A percentile compares a stretch with the other conserved stretches of the same genome.
Conservation (phyloP, 2,888 invertebrate genomes). For the Tholera decimalis region DNA sequence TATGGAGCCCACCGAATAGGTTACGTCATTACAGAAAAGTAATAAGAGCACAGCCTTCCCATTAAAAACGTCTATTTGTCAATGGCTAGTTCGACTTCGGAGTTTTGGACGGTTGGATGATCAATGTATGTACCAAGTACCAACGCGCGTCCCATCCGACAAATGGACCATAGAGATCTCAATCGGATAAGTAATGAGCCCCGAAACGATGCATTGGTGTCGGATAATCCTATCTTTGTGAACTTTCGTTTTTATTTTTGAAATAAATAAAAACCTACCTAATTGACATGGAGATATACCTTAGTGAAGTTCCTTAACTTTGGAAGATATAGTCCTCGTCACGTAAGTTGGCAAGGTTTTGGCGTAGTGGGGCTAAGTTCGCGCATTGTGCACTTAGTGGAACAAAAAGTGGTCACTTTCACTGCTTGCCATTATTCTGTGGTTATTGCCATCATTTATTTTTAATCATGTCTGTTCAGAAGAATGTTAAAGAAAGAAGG, state of each 20-base stretch:
- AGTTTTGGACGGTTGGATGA: constrained; percentile 43
- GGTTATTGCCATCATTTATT: too few species aligned
- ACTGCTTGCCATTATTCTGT: too few species aligned
- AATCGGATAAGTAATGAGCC: constrained; percentile 59
- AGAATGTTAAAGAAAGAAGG: too few species aligned
- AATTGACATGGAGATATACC: constrained; percentile 15
- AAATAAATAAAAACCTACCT: constrained; percentile 24
- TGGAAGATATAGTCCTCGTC: not conserved
- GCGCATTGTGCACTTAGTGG: too few species aligned
- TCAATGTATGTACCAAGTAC: too few species aligned
- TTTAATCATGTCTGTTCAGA: too few species aligned
- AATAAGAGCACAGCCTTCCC: constrained; percentile 24
- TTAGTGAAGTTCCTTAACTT: not conserved
- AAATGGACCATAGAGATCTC: constrained; percentile 64
- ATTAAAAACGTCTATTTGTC: constrained; percentile 62
- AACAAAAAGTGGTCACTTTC: too few species aligned
- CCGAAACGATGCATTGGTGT: constrained; percentile 49
- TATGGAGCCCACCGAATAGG: too few species aligned
- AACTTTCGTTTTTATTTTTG: constrained; percentile 11
- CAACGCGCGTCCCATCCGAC: constrained; percentile 41
- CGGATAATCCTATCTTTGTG: constrained; percentile 41
- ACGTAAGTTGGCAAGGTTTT: too few species aligned
- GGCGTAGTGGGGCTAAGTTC: too few species aligned
- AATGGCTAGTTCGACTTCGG: constrained; percentile 33
- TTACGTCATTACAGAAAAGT: constrained; percentile 12